Conservation (phyloP, 2,113 vertebrate genomes). For the Telmatochromis sp. region DNA sequence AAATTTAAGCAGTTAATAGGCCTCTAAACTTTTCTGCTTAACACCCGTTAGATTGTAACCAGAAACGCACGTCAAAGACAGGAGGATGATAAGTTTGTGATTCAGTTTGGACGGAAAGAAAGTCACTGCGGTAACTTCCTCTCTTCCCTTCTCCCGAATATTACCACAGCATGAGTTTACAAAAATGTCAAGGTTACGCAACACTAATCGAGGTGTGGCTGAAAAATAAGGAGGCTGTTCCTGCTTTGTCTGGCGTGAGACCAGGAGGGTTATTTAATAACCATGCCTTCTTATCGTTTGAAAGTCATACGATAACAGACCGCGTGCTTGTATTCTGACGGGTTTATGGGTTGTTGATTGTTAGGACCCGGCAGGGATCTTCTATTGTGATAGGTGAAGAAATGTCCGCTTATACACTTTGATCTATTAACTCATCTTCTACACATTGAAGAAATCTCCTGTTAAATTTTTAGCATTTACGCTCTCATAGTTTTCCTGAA, state of each 20-base stretch:
- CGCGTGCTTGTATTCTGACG: background rate
- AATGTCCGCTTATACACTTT: background rate
- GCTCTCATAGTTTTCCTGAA: background rate
- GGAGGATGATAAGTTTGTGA: background rate
- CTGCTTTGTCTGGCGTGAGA: background rate
- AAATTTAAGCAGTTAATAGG: background rate
- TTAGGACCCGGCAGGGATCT: background rate
- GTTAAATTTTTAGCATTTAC: background rate
- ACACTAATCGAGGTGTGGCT: background rate
- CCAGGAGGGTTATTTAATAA: background rate
- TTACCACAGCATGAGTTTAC: background rate
- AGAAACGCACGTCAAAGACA: background rate
- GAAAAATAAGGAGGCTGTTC: background rate
- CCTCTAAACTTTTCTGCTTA: background rate
- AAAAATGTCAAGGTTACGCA: background rate
- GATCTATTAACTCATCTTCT: background rate
- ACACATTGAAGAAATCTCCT: background rate
- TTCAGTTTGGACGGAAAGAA: background rate
- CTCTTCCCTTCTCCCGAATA: background rate
- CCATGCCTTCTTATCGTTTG: background rate
- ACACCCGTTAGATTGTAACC: background rate
- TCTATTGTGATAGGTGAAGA: background rate
- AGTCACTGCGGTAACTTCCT: background rate
- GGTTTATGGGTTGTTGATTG: background rate
- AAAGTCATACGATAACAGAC: background rate